Percentiles rank a stretch among this genome's conserved stretches.
Evolutionary conservation across 2,113 vertebrate genomes (phyloP).

Genomic region (Hiodon tergisus): DNA sequence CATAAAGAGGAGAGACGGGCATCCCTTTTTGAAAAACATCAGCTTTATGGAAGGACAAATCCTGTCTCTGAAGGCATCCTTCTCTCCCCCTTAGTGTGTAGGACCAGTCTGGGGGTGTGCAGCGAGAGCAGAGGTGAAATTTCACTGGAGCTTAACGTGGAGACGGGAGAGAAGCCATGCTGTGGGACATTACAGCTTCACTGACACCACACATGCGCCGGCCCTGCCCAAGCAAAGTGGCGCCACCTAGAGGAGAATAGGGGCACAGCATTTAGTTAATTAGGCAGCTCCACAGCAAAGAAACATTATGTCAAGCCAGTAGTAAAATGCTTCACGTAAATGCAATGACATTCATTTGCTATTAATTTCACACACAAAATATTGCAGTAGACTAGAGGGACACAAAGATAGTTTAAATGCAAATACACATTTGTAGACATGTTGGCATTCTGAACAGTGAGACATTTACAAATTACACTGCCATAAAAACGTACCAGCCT

Average conservation of each 20-base stretch:
- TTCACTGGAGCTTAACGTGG: not conserved
- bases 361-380: too few relatives aligned
- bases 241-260: conserved; percentile 70
- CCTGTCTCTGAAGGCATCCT: not conserved
- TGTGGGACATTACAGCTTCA: conserved; percentile 69
- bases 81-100: not conserved
- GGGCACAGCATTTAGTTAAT: not conserved
- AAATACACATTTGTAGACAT: too few relatives aligned
- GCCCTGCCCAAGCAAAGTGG: conserved; percentile 91
- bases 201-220: conserved; percentile 87
- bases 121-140: not conserved
- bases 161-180: not conserved
- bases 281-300: not conserved
- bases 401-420: too few relatives aligned
- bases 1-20: not conserved
- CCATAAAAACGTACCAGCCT: too few relatives aligned
- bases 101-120: not conserved
- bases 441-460: too few relatives aligned
- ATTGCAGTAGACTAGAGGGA: too few relatives aligned
- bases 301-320: too few relatives aligned
- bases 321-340: too few relatives aligned
- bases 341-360: too few relatives aligned
- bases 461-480: too few relatives aligned
- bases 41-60: too few relatives aligned
- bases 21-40: not conserved